Base-by-base conservation (phyloP, 1,140 invertebrate genomes). In the Drosophila nigromelanica region DNA sequence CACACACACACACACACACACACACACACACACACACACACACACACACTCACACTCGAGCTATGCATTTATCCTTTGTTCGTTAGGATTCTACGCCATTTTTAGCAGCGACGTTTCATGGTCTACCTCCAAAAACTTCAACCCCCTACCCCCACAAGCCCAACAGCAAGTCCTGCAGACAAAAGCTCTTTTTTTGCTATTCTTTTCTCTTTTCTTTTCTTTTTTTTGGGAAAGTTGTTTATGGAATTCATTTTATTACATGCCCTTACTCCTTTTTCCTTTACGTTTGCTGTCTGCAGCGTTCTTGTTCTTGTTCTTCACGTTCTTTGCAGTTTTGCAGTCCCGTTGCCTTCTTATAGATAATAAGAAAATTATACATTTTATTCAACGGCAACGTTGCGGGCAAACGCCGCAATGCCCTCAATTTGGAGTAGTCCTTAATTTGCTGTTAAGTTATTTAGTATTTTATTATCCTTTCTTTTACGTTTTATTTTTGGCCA, bases 351-450 rank as follows among this genome's bases (percentile, higher is more conserved):
- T 63, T 64, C 62, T 68, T 70, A 78, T 90, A 90, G 82, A 90
- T 90, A 90, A 90, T 90, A 90, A 90, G 87, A 90, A 90, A 90
- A 90, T 90, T 90, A 90, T 90, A 90, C 87, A 90, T 90, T 87
- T 90, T 90, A 90, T 90, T 72, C 76, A 56, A 47, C 69, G 58
- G 58, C 43, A 63, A 60, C 37, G 63, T 56, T 70, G 66, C 42
- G 63, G 63, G 48, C 56, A 18, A 72, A 52, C 64, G 72, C 86
- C 81, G 86, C 86, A 90, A 80, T 90, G 87, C 76, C 76, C 81
- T 60, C 81, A 90, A 90, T 90, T 87, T 80, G 55, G 61, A 62
- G 54, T 35, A 61, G 66, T 73, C 81, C 73, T 76, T 81, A 90
- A 90, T 90, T 90, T 85, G 52, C 45, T 68, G 75, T 27, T 68